Evolutionary conservation across 1,140 invertebrate genomes (phyloP).

Genomic region (Chionoecetes opilio): DNA sequence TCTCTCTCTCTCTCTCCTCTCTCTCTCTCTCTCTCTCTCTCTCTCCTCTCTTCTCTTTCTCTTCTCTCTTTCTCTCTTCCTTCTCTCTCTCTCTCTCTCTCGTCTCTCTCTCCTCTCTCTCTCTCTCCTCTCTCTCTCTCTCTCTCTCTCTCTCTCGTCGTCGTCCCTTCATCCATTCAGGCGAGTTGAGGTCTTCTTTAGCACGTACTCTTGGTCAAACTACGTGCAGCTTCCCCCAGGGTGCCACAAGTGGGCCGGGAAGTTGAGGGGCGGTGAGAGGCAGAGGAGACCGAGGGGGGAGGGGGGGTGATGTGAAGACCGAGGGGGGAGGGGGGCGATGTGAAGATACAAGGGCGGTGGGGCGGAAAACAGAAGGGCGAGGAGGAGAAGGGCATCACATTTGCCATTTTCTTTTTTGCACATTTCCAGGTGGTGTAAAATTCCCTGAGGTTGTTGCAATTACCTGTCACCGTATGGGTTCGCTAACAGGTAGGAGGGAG

Average conservation of each 20-base stretch:
- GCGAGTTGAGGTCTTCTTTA: neutral
- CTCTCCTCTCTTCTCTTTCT: too few species aligned
- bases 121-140: neutral
- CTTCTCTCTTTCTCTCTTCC: too few species aligned
- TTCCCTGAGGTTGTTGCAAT: neutral
- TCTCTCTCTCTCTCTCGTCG: neutral
- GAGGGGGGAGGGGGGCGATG: neutral
- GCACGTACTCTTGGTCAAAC: neutral
- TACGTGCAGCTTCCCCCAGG: neutral
- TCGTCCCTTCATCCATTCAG: neutral
- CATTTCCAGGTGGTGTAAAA: neutral
- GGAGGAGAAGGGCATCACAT: neutral
- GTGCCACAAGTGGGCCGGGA: neutral
- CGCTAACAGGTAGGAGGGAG: neutral
- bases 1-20: too few species aligned
- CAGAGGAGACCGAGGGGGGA: too few species aligned
- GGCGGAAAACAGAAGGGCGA: neutral
- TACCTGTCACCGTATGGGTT: neutral
- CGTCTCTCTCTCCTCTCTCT: constrained; percentile 22
- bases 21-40: too few species aligned
- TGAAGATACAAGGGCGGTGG: neutral
- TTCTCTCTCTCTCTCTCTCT: too few species aligned
- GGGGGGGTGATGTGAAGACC: too few species aligned
- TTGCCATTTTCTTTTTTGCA: neutral
- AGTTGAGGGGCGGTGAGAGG: neutral